phyloP scores from a whole-genome alignment of 1,140 invertebrate species.

The Trissolcus basalis region DNA sequence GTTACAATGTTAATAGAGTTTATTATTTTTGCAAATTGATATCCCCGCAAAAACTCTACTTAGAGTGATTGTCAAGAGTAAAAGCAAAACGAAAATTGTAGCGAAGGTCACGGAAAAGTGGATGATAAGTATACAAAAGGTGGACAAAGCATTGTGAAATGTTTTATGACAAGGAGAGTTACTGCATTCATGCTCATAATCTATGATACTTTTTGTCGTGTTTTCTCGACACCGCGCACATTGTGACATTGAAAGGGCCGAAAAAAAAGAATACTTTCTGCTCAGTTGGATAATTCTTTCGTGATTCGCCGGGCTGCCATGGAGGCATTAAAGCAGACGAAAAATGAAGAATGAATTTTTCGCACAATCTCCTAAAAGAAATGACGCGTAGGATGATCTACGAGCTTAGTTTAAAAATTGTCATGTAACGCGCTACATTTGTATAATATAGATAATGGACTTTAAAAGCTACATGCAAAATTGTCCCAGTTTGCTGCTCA shows the following conservation, averaged over 20 bases:
- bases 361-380: constrained; percentile 28
- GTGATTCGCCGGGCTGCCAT: constrained; percentile 29
- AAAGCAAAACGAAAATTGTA: constrained; percentile 20
- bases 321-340: constrained; percentile 46
- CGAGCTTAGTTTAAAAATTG: constrained; percentile 25
- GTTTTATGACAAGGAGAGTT: constrained; percentile 55
- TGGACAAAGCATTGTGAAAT: constrained; percentile 55
- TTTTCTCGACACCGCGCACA: constrained; percentile 48
- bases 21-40: too few relatives aligned
- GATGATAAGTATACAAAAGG: constrained; percentile 53
- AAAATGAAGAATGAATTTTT: constrained; percentile 52
- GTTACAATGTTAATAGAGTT: too few relatives aligned
- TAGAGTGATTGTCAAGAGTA: too few relatives aligned
- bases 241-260: constrained; percentile 40
- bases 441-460: constrained; percentile 11
- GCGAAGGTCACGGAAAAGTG: constrained; percentile 43
- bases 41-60: too few relatives aligned
- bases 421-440: not conserved
- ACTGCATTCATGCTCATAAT: constrained; percentile 55
- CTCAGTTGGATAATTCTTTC: constrained; percentile 54
- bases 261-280: constrained; percentile 54
- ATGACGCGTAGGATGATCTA: constrained; percentile 30
- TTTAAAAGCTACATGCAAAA: not conserved
- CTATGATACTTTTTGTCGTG: constrained; percentile 56
- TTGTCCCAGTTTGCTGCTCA: too few relatives aligned